Base-by-base conservation (phyloP, 2,888 invertebrate genomes). In the Deladenus siricidicola region DNA sequence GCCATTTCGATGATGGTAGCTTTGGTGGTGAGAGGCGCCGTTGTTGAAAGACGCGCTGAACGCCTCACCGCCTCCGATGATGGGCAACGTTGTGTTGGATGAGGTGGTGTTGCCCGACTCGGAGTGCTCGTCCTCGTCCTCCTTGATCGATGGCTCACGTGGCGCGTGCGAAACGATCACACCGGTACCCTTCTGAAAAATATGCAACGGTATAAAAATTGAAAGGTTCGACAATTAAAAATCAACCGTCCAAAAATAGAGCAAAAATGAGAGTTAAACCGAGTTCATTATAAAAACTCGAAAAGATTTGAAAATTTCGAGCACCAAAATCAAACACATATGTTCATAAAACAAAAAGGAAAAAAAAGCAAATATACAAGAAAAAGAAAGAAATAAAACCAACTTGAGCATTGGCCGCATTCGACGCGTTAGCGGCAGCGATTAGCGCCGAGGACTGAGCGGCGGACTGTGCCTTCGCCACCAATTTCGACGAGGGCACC, bases 101-200 rank as follows among this genome's bases (percentile, higher is more conserved):
- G 62, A 64, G 4, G 64, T 66, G 26, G 67, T 53, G 45, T 54
- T 56, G 39, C 55, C 64, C n/a, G 62, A 58, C 34, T 58, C 58
- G 14, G 62, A 64, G 10, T 63, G 62, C 61, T 76, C 77, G 52
- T 77, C 74, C 6, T 74, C 75, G 42, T 78, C 78, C 49, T 78
- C 78, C 53, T 69, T 67, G 56, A 78, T 78, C 17, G 70, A 69
- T 4, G 78, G 77, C 57, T 78, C 75, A 1, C 68, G 69, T 1
- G 78, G 78, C 10, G 78, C 72, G 51, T 78, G 78, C 6, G 74
- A 75, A 24, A 78, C 73, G 6, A 71, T 34, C 10, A 39, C 51
- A 29, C 67, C 48, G 14, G 39, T 51, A 24, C 63, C 52, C 44
- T 65, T 65, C 58, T 65, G 42, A 26, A 65, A 26, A 42, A 44